Conservation (phyloP, 2,797 vertebrate species). For the Spondyliosoma cantharus region DNA sequence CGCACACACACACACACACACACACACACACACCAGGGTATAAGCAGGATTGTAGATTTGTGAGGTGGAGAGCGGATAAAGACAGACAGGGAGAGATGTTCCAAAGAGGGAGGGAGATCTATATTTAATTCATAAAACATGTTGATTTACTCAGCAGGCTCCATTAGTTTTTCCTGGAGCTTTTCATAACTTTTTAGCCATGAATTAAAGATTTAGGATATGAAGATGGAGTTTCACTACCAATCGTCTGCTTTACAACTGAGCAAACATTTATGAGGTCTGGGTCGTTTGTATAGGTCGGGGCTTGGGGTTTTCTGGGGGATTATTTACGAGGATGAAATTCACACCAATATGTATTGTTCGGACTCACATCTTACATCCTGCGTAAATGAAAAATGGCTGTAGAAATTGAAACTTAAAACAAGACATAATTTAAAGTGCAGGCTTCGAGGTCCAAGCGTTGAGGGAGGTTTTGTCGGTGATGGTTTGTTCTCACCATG, state of each 20-base stretch:
- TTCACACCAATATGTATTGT: neutral
- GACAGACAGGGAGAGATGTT: constrained; percentile 33
- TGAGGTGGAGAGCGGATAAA: constrained; percentile 41
- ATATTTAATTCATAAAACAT: constrained; percentile 85
- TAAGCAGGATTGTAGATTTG: constrained; percentile 3
- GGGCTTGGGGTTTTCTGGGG: constrained; percentile 10
- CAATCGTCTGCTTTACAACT: constrained; percentile 55
- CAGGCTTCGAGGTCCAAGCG: neutral
- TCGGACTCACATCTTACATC: neutral
- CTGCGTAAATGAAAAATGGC: neutral
- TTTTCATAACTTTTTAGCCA: constrained; percentile 72
- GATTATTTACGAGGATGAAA: neutral
- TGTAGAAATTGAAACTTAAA: neutral
- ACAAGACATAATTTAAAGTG: neutral
- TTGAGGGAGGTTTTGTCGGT: neutral
- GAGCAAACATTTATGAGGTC: constrained; percentile 69
- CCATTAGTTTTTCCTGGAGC: constrained; percentile 70
- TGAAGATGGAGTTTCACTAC: constrained; percentile 50
- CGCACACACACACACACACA: constrained; percentile 11
- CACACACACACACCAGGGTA: neutral
- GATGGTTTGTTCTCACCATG: constrained; percentile 85
- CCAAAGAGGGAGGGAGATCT: constrained; percentile 39
- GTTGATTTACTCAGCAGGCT: constrained; percentile 77
- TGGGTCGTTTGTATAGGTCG: constrained; percentile 25
- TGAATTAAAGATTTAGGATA: constrained; percentile 78